These are phyloP conservation scores for Calameuta pallipes DNA, from an alignment of 2,888 invertebrate genomes.

Conservation along the genomic window DNA sequence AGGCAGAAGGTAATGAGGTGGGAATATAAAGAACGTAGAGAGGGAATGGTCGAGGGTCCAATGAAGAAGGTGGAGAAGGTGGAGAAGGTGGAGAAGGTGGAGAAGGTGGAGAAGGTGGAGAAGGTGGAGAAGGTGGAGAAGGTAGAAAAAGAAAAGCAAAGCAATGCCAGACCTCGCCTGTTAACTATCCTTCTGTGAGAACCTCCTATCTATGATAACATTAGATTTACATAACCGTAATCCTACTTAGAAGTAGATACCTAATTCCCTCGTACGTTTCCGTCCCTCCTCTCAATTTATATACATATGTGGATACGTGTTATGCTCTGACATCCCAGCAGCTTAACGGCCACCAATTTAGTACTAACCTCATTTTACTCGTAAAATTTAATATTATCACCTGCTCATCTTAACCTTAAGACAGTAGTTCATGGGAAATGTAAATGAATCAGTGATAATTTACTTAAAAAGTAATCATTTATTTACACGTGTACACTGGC, in stretches of 20 bases:
- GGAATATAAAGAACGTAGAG: background rate
- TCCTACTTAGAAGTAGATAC: conserved; percentile 37
- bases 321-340: background rate
- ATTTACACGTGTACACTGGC: conserved; percentile 46
- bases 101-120: conserved; percentile 21
- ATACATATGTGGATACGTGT: background rate
- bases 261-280: conserved; percentile 40
- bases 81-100: conserved; percentile 29
- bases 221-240: conserved; percentile 62
- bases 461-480: conserved; percentile 53
- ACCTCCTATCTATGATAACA: conserved; percentile 44
- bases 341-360: background rate
- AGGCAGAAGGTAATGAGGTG: background rate
- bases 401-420: background rate
- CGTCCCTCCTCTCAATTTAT: conserved; percentile 22
- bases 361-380: background rate
- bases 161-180: conserved; percentile 2
- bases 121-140: conserved; percentile 30
- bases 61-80: conserved; percentile 4
- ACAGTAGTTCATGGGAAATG: background rate
- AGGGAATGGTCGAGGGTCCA: background rate
- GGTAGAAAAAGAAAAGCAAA: conserved; percentile 19
- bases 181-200: conserved; percentile 32
- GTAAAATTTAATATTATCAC: background rate
- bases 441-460: conserved; percentile 5